These are phyloP conservation scores for Chrysocyon brachyurus DNA, from an alignment of 2,797 vertebrate genomes.

Conservation along the genomic window DNA sequence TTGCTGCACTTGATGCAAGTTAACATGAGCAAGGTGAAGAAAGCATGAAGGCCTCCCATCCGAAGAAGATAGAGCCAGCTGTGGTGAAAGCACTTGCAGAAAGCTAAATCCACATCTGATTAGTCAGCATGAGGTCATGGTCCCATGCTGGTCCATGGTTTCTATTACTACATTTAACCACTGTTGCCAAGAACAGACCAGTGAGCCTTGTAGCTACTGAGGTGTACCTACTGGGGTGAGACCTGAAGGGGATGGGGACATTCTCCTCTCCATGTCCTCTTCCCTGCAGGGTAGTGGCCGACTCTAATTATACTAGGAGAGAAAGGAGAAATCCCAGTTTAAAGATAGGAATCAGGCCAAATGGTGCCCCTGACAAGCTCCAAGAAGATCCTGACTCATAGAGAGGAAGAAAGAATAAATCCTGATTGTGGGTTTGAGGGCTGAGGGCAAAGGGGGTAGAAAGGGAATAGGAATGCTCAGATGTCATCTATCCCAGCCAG, in stretches of 20 bases:
- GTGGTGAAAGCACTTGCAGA: neutral
- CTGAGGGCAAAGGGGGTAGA: neutral
- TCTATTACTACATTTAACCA: neutral
- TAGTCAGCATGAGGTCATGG: neutral
- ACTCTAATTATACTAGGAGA: neutral
- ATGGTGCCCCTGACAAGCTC: neutral
- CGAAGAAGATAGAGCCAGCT: neutral
- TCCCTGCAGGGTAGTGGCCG: neutral
- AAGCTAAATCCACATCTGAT: conserved; percentile 9
- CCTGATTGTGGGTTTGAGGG: neutral
- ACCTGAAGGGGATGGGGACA: neutral
- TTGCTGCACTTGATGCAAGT: neutral
- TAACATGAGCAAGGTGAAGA: neutral
- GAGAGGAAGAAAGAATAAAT: conserved; percentile 20
- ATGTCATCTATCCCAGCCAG: neutral
- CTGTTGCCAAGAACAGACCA: neutral
- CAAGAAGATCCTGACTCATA: conserved; percentile 29
- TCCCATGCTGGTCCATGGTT: neutral
- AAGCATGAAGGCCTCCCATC: neutral
- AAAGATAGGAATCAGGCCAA: neutral
- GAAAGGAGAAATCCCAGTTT: neutral
- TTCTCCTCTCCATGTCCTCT: neutral
- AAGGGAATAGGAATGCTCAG: neutral
- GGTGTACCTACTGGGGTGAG: neutral
- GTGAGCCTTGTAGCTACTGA: neutral